A percentile compares a stretch with the other conserved stretches of the same genome.
Conservation (phyloP, 2,113 vertebrate genomes). For the Clarias batrachus region DNA sequence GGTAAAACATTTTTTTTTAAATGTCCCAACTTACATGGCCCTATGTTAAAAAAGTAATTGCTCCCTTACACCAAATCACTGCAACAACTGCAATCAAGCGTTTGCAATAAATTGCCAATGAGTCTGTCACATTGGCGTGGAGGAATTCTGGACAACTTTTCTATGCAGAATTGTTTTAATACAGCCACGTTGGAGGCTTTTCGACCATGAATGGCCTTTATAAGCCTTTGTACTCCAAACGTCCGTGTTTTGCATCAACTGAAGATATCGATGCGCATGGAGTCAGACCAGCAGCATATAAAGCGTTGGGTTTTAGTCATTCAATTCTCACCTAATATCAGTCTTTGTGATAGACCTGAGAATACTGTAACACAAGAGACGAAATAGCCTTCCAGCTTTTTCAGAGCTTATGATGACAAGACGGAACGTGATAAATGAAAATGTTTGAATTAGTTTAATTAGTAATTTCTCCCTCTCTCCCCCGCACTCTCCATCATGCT, state of each 20-base stretch:
- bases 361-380: constrained; percentile 18
- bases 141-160: too few relatives aligned
- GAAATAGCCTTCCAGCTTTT: not conserved
- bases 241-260: constrained; percentile 1
- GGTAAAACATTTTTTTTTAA: too few relatives aligned
- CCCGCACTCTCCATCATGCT: constrained; percentile 4
- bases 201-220: too few relatives aligned
- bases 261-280: too few relatives aligned
- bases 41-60: too few relatives aligned
- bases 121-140: too few relatives aligned
- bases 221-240: not conserved
- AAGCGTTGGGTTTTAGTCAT: not conserved
- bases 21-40: too few relatives aligned
- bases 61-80: too few relatives aligned
- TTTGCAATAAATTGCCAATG: too few relatives aligned
- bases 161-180: too few relatives aligned
- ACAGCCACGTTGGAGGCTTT: too few relatives aligned
- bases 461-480: constrained; percentile 45
- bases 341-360: not conserved
- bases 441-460: constrained; percentile 58
- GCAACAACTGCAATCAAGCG: too few relatives aligned
- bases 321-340: not conserved
- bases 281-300: not conserved
- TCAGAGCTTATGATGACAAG: not conserved
- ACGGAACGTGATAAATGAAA: constrained; percentile 34